Evolutionary conservation across 2,113 vertebrate genomes (phyloP).

Genomic region (Microcebus griseorufus): DNA sequence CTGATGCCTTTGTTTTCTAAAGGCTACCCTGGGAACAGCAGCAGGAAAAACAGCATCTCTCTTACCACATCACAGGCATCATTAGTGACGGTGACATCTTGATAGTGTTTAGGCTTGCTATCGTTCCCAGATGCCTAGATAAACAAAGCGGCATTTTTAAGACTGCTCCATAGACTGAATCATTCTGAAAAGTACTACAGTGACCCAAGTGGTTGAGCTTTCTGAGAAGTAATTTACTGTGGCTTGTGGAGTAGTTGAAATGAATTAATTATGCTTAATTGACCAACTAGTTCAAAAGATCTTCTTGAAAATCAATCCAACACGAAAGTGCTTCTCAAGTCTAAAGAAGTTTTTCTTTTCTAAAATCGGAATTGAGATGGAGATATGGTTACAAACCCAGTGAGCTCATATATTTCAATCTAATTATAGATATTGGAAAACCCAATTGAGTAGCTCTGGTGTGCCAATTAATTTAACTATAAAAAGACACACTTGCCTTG

Average conservation of each 20-base stretch:
- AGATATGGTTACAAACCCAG: neutral
- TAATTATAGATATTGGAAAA: constrained; percentile 11
- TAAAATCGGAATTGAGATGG: neutral
- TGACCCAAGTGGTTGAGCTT: neutral
- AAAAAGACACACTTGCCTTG: neutral
- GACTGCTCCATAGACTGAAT: neutral
- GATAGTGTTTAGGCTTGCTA: neutral
- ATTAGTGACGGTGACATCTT: neutral
- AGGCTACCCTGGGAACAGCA: neutral
- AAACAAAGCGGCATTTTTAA: constrained; percentile 12
- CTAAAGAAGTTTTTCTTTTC: neutral
- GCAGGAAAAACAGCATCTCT: neutral
- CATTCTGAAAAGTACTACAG: neutral
- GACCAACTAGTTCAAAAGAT: neutral
- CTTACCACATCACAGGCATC: constrained; percentile 16
- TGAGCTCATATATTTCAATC: neutral
- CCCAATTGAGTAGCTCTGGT: neutral
- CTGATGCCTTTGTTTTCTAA: constrained; percentile 40
- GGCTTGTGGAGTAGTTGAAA: neutral
- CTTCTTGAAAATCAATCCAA: neutral
- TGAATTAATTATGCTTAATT: neutral
- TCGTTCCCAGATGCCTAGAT: constrained; percentile 12
- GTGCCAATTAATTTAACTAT: neutral
- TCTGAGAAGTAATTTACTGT: neutral
- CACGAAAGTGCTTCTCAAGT: neutral